Base-by-base conservation (phyloP, 2,797 vertebrate species). In the Botia kubotai region DNA sequence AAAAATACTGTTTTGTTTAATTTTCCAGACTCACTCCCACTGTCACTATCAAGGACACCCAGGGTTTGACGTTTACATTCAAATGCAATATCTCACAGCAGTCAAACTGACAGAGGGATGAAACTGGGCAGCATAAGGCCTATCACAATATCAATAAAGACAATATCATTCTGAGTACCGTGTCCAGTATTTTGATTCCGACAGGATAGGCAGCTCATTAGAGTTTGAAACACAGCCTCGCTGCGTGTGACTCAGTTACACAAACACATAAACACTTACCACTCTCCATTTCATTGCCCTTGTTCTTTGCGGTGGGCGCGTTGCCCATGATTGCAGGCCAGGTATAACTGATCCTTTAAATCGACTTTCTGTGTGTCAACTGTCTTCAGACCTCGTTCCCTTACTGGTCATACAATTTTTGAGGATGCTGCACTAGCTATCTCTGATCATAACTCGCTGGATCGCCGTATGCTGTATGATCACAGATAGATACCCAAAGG, bases 271-370 rank as follows among this genome's bases (percentile, higher is more conserved):
- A 57, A 60, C 65, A 93, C 94, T 95, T 86, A 95, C 94, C 94
- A 26, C 96, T 97, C 90, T 96, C 96, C 92, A 95, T 95, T 91
- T 96, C 95, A 90, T 95, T 96, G 92, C 95, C 95, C 93, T 97
- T 87, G 86, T 87, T 97, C 94, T 97, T 97, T 88, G 95, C 95
- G 88, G 96, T 95, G 93, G 96, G 95, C 94, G 95, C 95, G 95
- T 97, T 97, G 94, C 96, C 96, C 96, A 97, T 97, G 91, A 86
- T 92, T 92, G 92, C 93, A 93, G 92, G 85, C 91, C 87, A 83
- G 90, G 88, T 89, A 86, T 83, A 80, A 86, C 84, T 89, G 83
- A 85, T 91, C 90, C 87, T 89, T 86, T 52, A 75, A 62, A 80
- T 68, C 75, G 85, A 86, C 85, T 88, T 82, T 88, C 74, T 72